These are phyloP conservation scores for Oreortyx pictus DNA, from an alignment of 2,797 vertebrate genomes.

Conservation along the genomic window DNA sequence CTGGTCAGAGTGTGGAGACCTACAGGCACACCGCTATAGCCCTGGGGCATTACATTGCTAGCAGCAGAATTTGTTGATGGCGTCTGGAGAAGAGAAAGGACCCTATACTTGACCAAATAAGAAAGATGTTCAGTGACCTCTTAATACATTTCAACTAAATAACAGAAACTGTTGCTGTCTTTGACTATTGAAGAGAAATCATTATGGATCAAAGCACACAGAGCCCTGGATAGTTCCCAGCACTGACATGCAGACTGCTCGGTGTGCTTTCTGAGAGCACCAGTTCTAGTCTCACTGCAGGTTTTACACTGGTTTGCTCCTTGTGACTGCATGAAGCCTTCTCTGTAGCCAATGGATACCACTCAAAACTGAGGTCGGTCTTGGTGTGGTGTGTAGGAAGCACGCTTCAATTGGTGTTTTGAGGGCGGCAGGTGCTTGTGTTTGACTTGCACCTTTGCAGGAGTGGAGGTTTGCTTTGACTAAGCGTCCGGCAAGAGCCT, in stretches of 20 bases:
- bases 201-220: background rate
- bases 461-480: background rate
- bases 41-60: background rate
- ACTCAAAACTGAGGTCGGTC: background rate
- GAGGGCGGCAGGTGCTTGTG: background rate
- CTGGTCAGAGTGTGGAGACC: fast-evolving
- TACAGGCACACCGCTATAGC: background rate
- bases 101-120: background rate
- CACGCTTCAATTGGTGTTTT: background rate
- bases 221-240: background rate
- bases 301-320: background rate
- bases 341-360: background rate
- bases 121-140: background rate
- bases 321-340: background rate
- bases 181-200: background rate
- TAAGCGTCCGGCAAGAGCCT: background rate
- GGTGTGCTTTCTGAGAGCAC: background rate
- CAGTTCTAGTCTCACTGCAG: background rate
- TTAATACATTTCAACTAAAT: background rate
- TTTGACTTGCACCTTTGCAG: background rate
- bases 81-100: background rate
- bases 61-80: background rate
- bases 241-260: background rate
- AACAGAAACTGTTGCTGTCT: background rate
- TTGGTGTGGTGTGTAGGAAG: background rate